These are phyloP conservation scores for Trachelus iudaicus DNA, from an alignment of 2,888 invertebrate genomes.

Conservation along the genomic window DNA sequence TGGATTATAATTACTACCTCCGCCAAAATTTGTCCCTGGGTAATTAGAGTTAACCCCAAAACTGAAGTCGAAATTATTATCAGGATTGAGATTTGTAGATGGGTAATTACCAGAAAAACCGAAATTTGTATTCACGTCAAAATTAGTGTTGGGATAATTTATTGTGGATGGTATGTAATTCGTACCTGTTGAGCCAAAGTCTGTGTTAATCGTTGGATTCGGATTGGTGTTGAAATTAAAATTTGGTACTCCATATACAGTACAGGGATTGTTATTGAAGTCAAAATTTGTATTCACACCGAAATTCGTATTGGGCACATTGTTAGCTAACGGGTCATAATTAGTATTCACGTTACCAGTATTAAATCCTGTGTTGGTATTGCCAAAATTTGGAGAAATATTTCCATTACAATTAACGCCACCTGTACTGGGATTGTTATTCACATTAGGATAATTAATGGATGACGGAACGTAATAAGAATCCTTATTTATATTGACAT, in stretches of 20 bases:
- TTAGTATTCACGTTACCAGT: neutral
- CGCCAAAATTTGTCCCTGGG: neutral
- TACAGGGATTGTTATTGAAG: slow-evolving; percentile 1
- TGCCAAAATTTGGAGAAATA: neutral
- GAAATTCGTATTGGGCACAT: neutral
- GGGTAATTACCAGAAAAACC: slow-evolving; percentile 11
- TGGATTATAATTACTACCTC: neutral
- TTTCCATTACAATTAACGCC: neutral
- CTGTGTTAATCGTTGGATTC: neutral
- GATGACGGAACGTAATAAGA: neutral
- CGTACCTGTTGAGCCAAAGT: neutral
- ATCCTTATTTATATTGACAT: neutral
- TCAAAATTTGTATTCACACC: neutral
- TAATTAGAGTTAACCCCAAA: slow-evolving; percentile 15
- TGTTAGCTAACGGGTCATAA: neutral
- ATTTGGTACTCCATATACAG: neutral
- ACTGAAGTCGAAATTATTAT: slow-evolving; percentile 15
- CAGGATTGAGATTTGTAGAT: slow-evolving; percentile 8
- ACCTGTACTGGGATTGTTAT: neutral
- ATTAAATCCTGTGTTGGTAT: neutral
- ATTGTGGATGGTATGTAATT: neutral
- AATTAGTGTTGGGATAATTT: neutral
- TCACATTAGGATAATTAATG: neutral
- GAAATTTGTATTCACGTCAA: slow-evolving; percentile 8
- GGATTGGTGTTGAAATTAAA: neutral